These are phyloP conservation scores for Triplophysa rosa DNA, from an alignment of 2,113 vertebrate genomes.

Conservation along the genomic window DNA sequence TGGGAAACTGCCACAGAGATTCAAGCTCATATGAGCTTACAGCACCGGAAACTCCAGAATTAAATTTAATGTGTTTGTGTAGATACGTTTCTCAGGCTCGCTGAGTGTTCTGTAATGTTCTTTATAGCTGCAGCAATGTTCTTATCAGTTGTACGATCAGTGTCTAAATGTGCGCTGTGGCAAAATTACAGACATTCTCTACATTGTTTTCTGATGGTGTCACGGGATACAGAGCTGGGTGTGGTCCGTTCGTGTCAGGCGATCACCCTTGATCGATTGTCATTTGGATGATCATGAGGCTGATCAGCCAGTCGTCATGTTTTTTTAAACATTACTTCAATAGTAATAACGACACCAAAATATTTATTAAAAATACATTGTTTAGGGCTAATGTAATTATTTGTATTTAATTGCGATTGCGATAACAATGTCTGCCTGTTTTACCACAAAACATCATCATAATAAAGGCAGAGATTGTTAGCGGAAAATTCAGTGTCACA, in stretches of 20 bases:
- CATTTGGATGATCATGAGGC: background rate
- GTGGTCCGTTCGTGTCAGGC: conserved; percentile 15
- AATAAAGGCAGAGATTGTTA: too few relatives aligned
- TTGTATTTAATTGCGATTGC: too few relatives aligned
- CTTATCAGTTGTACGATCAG: conserved; percentile 13
- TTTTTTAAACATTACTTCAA: background rate
- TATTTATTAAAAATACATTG: too few relatives aligned
- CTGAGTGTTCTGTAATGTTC: background rate
- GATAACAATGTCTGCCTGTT: too few relatives aligned
- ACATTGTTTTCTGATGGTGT: conserved; percentile 30
- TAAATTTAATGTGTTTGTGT: background rate
- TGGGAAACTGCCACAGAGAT: conserved; percentile 43
- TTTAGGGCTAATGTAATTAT: too few relatives aligned
- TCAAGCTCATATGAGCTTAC: background rate
- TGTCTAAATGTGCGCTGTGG: conserved; percentile 14
- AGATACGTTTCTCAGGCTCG: background rate
- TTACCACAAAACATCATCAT: too few relatives aligned
- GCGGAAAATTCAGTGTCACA: too few relatives aligned
- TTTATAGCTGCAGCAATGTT: background rate
- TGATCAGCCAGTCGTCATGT: background rate
- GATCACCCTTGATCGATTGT: conserved; percentile 28
- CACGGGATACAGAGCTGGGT: conserved; percentile 26
- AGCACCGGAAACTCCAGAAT: background rate
- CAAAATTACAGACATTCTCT: conserved; percentile 31
- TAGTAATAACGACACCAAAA: too few relatives aligned